Percentiles rank a stretch among this genome's conserved stretches.
phyloP scores from a whole-genome alignment of 1,140 invertebrate species.

The Hesperophylax magnus region DNA sequence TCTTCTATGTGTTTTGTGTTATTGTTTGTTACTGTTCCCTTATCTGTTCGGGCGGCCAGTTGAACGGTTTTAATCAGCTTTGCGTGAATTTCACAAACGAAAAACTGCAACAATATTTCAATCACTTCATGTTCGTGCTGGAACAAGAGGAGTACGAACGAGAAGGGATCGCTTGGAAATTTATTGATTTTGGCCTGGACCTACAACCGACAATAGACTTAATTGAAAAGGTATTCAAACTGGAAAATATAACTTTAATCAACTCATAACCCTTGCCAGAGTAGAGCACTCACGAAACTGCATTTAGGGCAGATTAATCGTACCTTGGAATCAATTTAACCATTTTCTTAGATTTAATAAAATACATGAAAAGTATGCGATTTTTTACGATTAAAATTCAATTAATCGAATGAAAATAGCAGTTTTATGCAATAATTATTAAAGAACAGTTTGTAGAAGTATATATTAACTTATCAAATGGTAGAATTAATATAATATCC shows the following conservation, averaged over 20 bases:
- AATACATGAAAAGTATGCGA: not conserved
- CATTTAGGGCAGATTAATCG: slow-evolving; percentile 32
- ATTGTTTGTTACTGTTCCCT: slow-evolving; percentile 65
- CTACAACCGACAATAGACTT: slow-evolving; percentile 93
- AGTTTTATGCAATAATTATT: not conserved
- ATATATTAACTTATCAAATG: not conserved
- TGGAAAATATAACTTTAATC: not conserved
- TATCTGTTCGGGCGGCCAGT: slow-evolving; percentile 71
- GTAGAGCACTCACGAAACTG: slow-evolving; percentile 12
- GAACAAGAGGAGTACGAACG: slow-evolving; percentile 97
- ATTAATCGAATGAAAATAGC: slow-evolving; percentile 31
- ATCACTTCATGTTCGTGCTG: slow-evolving; percentile 97
- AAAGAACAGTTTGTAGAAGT: not conserved
- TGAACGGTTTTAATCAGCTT: slow-evolving; percentile 95
- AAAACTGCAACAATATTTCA: slow-evolving; percentile 97
- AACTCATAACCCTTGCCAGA: slow-evolving; percentile 24
- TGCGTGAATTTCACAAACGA: slow-evolving; percentile 99
- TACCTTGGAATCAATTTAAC: slow-evolving; percentile 19
- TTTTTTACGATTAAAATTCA: not conserved
- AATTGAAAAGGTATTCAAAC: slow-evolving; percentile 88
- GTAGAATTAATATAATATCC: not conserved
- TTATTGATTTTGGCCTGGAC: slow-evolving; percentile 97
- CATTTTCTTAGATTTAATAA: slow-evolving; percentile 5
- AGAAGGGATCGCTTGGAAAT: slow-evolving; percentile 91
- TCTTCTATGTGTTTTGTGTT: slow-evolving; percentile 58